Conservation (phyloP, 2,113 vertebrate genomes). For the Plotosus lineatus region DNA sequence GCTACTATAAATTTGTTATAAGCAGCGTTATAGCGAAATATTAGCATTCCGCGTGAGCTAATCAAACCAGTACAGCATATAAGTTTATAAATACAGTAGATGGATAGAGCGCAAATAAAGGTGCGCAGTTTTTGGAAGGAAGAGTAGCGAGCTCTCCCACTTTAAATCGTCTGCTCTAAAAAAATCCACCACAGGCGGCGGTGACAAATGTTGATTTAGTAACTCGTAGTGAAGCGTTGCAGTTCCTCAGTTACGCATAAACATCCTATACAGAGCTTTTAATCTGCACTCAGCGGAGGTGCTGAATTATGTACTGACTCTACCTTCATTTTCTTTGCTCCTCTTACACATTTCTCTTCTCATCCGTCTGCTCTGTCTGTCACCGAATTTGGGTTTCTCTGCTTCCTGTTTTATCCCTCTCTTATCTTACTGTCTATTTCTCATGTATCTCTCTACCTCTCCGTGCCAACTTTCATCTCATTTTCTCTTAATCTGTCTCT, state of each 20-base stretch:
- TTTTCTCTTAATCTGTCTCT: not conserved
- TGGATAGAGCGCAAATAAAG: too few species aligned
- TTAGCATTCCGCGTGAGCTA: too few species aligned
- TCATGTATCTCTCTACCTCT: not conserved
- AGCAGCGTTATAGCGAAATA: too few species aligned
- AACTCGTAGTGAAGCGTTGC: conserved; percentile 16
- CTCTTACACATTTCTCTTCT: not conserved
- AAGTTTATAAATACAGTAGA: too few species aligned
- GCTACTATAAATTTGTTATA: too few species aligned
- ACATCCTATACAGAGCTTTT: conserved; percentile 29
- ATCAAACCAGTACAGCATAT: too few species aligned
- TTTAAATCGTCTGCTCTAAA: not conserved
- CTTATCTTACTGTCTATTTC: too few species aligned
- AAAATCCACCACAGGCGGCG: not conserved
- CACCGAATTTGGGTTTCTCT: not conserved
- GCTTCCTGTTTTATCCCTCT: not conserved
- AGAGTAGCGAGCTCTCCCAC: not conserved
- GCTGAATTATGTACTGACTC: conserved; percentile 7
- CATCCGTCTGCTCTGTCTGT: too few species aligned
- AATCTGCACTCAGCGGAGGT: not conserved
- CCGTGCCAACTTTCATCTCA: too few species aligned
- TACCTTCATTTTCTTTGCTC: not conserved
- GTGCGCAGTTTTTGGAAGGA: not conserved
- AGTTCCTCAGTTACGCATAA: conserved; percentile 11
- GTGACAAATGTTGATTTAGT: conserved; percentile 34